Percentiles rank a stretch among this genome's conserved stretches.
phyloP scores from a whole-genome alignment of 2,797 vertebrate genomes.

The Acipenser ruthenus region DNA sequence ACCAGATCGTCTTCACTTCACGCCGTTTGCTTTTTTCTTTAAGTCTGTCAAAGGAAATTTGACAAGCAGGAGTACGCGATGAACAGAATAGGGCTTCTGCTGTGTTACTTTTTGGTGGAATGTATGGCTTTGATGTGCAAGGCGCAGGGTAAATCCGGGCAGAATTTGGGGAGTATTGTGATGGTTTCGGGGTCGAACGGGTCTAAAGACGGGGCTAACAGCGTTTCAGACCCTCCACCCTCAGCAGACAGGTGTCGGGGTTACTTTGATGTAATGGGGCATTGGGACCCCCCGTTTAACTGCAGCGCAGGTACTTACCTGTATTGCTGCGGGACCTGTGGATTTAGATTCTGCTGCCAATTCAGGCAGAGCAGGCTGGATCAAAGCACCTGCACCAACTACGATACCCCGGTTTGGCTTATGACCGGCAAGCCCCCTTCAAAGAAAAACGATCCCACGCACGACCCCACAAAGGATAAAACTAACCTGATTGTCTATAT shows the following conservation, averaged over 20 bases:
- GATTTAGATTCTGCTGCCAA: constrained; percentile 96
- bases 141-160: constrained; percentile 84
- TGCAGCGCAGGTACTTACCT: constrained; percentile 90
- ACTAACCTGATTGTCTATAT: constrained; percentile 97
- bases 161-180: constrained; percentile 77
- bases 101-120: constrained; percentile 86
- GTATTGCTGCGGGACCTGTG: constrained; percentile 97
- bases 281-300: constrained; percentile 92
- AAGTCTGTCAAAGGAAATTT: constrained; percentile 36
- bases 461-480: constrained; percentile 90
- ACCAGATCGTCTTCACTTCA: constrained; percentile 34
- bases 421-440: constrained; percentile 80
- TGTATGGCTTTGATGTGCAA: constrained; percentile 82
- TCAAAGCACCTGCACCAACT: constrained; percentile 90
- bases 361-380: constrained; percentile 83
- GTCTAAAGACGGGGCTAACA: constrained; percentile 69
- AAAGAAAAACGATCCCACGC: constrained; percentile 77
- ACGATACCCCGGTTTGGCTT: constrained; percentile 88
- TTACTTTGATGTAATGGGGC: constrained; percentile 98
- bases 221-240: constrained; percentile 74
- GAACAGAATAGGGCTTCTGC: constrained; percentile 62
- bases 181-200: constrained; percentile 85
- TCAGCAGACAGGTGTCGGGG: constrained; percentile 84
- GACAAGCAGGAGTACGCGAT: constrained; percentile 45
- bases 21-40: constrained; percentile 32